Base-by-base conservation (phyloP, 2,113 vertebrate genomes). In the Rynchops niger region DNA sequence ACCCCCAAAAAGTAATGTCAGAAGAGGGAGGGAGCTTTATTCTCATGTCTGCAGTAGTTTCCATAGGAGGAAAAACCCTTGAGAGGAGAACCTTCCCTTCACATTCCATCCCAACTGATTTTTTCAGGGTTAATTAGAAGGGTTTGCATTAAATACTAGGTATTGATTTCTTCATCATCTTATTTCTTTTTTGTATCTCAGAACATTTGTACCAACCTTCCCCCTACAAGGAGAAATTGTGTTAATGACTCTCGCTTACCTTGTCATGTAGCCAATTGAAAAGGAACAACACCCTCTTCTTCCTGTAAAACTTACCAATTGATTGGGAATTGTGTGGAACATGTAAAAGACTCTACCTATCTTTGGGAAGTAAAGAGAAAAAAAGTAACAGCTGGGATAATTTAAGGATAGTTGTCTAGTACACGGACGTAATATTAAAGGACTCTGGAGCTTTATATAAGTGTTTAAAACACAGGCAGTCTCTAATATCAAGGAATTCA, bases 121-220 rank as follows among this genome's bases (percentile, higher is more conserved):
- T 61, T 88, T 91, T 40, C 67, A 32, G 29, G 45, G 36, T 71
- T 97, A 93, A 90, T 94, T 94, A 86, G 63, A 90, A 83, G 19
- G 2, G 8, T 88, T 91, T 94, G 17, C 47, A 80, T 93, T 96
- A 79, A 91, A 88, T 79, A 82, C 36, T 63, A 83, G 19, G 9
- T 84, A 96, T 93, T 81, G 80, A 97, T 95, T 94, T 69, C 63
- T 79, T 82, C 67, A 78, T n/a, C 27, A 67, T 93, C 63, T 82
- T 94, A 88, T 84, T 92, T 94, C 61, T 90, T 38, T 34, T 91
- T 82, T 82, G 58, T 34, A 58, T 83, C 81, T 91, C 42, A 66
- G 56, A 95, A 87, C 23, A 53, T 88, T 86, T 91, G 42, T 94
- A 88, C 29, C 20, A 82, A 13, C 19, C 45, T 95, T 83, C 18